Conservation (phyloP, 2,797 vertebrate species). For the Alectoris magna region DNA sequence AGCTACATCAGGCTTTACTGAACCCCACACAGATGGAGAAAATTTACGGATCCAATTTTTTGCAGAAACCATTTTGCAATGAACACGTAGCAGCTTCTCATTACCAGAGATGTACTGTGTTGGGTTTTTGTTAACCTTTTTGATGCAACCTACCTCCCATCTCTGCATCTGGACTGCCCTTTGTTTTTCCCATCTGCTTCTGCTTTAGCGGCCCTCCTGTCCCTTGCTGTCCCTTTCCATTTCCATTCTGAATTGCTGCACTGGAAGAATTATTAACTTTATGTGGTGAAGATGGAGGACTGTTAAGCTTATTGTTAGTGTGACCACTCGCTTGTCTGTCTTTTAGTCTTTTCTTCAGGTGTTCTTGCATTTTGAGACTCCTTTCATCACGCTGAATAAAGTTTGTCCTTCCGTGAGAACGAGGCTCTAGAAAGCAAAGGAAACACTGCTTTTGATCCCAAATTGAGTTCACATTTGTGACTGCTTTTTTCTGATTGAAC, state of each 20-base stretch:
- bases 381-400: slow-evolving; percentile 81
- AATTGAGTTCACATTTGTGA: not conserved
- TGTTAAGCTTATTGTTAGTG: slow-evolving; percentile 74
- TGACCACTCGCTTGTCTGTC: slow-evolving; percentile 75
- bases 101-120: not conserved
- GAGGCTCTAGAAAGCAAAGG: slow-evolving; percentile 64
- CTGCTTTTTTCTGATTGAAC: not conserved
- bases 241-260: slow-evolving; percentile 73
- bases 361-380: slow-evolving; percentile 81
- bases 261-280: slow-evolving; percentile 65
- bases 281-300: slow-evolving; percentile 74
- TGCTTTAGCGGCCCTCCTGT: slow-evolving; percentile 71
- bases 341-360: slow-evolving; percentile 82
- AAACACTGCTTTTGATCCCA: not conserved
- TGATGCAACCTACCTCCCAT: slow-evolving; percentile 68
- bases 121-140: not conserved
- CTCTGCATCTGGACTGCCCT: slow-evolving; percentile 72
- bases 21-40: not conserved
- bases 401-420: slow-evolving; percentile 75
- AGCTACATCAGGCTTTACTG: not conserved
- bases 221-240: slow-evolving; percentile 74
- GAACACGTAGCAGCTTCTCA: not conserved
- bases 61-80: not conserved
- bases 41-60: not conserved
- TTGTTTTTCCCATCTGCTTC: slow-evolving; percentile 76